Conservation (phyloP, 2,113 vertebrate genomes). For the Bos javanicus region DNA sequence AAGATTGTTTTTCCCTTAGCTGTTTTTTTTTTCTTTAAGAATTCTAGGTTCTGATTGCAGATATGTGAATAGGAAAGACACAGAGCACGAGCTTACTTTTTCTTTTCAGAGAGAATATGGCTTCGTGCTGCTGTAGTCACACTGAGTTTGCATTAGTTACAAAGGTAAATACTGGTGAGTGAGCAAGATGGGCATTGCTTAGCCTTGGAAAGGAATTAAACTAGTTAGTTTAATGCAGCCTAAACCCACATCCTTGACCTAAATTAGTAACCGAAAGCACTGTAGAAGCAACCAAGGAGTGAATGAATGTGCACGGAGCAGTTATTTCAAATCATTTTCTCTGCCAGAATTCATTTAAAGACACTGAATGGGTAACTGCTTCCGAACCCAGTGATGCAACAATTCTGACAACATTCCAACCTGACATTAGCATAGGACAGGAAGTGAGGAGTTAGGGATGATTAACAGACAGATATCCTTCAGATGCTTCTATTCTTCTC, state of each 20-base stretch:
- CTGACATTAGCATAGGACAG: background rate
- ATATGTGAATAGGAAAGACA: background rate
- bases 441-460: background rate
- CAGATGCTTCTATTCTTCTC: background rate
- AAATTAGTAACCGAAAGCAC: slow-evolving; percentile 5
- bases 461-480: background rate
- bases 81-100: background rate
- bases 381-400: background rate
- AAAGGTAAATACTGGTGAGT: background rate
- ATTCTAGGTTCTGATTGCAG: background rate
- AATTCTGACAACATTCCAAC: background rate
- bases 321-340: slow-evolving; percentile 29
- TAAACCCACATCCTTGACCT: slow-evolving; percentile 31
- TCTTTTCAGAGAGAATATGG: background rate
- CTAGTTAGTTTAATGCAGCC: background rate
- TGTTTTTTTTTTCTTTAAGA: background rate
- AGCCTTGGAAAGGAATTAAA: background rate
- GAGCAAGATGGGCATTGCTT: background rate
- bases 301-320: background rate
- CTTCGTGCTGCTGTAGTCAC: background rate
- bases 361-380: background rate
- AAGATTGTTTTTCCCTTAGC: background rate
- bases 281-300: background rate
- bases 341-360: background rate
- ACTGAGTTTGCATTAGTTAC: background rate